Conservation (phyloP, 2,797 vertebrate genomes). For the Chelonia mydas region DNA sequence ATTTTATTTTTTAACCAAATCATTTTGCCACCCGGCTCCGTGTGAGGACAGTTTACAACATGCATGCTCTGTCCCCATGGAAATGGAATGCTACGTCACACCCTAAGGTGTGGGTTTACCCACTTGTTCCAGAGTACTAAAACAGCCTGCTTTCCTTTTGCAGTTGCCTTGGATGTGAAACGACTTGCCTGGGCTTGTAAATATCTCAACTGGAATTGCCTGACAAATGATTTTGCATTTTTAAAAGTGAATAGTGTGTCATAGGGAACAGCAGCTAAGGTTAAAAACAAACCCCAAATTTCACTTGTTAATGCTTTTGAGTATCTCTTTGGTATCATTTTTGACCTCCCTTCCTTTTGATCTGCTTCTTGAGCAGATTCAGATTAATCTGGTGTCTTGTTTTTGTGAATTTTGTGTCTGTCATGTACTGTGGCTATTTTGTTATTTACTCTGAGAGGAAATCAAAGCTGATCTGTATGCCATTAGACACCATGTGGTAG, state of each 20-base stretch:
- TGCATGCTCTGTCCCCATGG: not conserved
- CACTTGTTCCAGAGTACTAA: not conserved
- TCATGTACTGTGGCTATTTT: not conserved
- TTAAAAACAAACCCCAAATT: constrained; percentile 5
- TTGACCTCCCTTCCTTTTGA: constrained; percentile 36
- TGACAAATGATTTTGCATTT: constrained; percentile 43
- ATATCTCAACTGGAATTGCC: constrained; percentile 40
- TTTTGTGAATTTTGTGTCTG: not conserved
- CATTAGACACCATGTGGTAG: not conserved
- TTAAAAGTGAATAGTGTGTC: not conserved
- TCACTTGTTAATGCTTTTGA: not conserved
- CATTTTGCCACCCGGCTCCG: not conserved
- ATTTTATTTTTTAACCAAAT: not conserved
- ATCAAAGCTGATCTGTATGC: not conserved
- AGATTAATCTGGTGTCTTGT: not conserved
- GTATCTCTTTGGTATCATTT: not conserved
- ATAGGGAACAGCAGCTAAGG: not conserved
- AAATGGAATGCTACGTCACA: constrained; percentile 32
- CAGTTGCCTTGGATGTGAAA: constrained; percentile 20
- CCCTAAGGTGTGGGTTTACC: constrained; percentile 61
- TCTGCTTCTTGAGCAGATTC: constrained; percentile 44
- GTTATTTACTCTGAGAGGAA: constrained; percentile 5
- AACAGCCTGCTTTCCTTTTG: constrained; percentile 31
- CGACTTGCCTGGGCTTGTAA: constrained; percentile 58
- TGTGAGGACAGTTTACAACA: rapidly evolving